Conservation (phyloP, 2,113 vertebrate species). For the Xiphorhynchus elegans region DNA sequence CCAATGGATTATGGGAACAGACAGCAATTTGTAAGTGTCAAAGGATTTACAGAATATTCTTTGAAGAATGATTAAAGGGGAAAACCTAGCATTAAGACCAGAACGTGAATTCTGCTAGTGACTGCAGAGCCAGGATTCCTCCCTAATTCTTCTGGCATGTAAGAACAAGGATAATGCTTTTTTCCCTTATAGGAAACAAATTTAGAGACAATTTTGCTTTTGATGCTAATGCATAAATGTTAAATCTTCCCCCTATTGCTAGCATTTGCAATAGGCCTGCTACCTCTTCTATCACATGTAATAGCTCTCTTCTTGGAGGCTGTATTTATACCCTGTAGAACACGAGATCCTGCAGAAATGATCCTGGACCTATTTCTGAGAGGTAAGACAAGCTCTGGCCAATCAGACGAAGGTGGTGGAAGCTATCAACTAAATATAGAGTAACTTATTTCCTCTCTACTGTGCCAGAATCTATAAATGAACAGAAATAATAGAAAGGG, state of each 20-base stretch:
- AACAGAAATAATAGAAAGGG: neutral
- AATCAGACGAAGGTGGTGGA: neutral
- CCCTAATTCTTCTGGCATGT: neutral
- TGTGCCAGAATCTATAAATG: neutral
- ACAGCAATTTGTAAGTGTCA: neutral
- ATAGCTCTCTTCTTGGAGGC: neutral
- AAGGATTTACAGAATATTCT: neutral
- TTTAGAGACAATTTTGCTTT: neutral
- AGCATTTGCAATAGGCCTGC: neutral
- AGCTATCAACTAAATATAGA: neutral
- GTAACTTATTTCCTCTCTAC: neutral
- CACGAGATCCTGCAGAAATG: fast-evolving
- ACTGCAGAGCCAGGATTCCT: neutral
- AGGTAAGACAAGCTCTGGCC: neutral
- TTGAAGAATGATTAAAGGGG: conserved; percentile 3
- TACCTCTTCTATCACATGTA: neutral
- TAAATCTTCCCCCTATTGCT: neutral
- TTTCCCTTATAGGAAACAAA: neutral
- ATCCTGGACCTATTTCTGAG: neutral
- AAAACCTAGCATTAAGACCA: neutral
- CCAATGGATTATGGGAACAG: neutral
- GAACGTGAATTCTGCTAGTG: neutral
- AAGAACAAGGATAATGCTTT: neutral
- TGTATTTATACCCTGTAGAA: neutral
- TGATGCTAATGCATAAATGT: neutral